Evolutionary conservation across 2,113 vertebrate species (phyloP).

Genomic region (Chaenocephalus aceratus): DNA sequence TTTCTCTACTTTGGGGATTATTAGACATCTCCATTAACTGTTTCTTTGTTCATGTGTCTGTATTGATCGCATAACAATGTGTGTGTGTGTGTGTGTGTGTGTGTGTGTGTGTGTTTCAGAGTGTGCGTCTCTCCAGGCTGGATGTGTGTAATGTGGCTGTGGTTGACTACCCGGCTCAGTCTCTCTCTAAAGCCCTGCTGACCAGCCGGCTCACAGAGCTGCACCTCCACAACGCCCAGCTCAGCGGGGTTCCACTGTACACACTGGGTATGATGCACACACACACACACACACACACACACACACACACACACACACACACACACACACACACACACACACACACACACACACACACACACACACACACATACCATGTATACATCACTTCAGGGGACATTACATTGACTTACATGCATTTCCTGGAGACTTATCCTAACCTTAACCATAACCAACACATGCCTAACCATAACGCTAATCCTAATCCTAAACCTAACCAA

Average conservation of each 20-base stretch:
- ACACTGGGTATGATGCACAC: conserved; percentile 75
- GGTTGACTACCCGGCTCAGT: conserved; percentile 72
- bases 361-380: too few species aligned
- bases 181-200: conserved; percentile 80
- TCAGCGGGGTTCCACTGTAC: conserved; percentile 83
- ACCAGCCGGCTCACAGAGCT: conserved; percentile 80
- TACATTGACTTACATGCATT: too few species aligned
- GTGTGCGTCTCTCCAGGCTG: conserved; percentile 80
- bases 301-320: neutral
- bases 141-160: conserved; percentile 80
- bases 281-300: conserved; percentile 26
- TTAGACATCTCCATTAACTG: neutral
- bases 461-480: too few species aligned
- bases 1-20: neutral
- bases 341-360: neutral
- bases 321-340: conserved; percentile 27
- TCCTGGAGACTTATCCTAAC: too few species aligned
- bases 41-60: conserved; percentile 13
- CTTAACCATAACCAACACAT: too few species aligned
- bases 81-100: neutral
- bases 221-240: conserved; percentile 79
- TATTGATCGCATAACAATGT: neutral
- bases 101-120: conserved; percentile 71
- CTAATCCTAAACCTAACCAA: too few species aligned
- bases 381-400: too few species aligned